Conservation (phyloP, 2,113 vertebrate species). For the Myanophis thanlyinensis region DNA sequence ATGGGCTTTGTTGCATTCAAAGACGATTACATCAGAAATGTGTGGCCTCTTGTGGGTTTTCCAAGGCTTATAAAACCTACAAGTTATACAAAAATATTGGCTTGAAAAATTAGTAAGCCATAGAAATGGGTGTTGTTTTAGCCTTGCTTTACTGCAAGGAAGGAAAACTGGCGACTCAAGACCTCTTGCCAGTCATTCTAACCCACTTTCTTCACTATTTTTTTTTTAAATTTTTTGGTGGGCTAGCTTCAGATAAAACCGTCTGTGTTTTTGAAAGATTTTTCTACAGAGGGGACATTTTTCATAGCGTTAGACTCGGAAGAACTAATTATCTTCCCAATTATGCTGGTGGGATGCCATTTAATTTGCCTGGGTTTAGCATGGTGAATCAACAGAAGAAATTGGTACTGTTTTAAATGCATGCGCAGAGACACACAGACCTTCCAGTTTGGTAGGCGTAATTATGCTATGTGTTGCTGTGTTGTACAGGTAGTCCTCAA, state of each 20-base stretch:
- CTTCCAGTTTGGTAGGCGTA: background rate
- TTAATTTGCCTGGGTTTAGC: background rate
- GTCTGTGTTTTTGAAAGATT: slow-evolving; percentile 44
- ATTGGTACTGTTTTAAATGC: background rate
- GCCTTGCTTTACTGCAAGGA: slow-evolving; percentile 74
- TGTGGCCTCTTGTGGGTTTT: slow-evolving; percentile 76
- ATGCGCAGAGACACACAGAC: background rate
- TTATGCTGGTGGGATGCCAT: background rate
- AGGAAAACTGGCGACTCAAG: slow-evolving; percentile 74
- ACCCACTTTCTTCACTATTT: slow-evolving; percentile 66
- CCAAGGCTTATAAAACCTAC: slow-evolving; percentile 77
- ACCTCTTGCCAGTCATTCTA: slow-evolving; percentile 58
- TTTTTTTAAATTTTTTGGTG: slow-evolving; percentile 59
- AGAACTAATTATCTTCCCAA: background rate
- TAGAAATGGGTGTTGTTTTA: slow-evolving; percentile 80
- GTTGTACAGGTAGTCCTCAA: background rate
- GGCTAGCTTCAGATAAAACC: slow-evolving; percentile 43
- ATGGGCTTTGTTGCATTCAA: slow-evolving; percentile 84
- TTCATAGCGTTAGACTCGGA: background rate
- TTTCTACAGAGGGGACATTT: slow-evolving; percentile 33
- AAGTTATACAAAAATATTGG: slow-evolving; percentile 83
- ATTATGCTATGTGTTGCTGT: background rate
- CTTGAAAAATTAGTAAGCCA: slow-evolving; percentile 81
- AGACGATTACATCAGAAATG: slow-evolving; percentile 82
- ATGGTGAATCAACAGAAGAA: background rate